Conservation (phyloP, 2,888 invertebrate species). For the Conchocele bisecta region DNA sequence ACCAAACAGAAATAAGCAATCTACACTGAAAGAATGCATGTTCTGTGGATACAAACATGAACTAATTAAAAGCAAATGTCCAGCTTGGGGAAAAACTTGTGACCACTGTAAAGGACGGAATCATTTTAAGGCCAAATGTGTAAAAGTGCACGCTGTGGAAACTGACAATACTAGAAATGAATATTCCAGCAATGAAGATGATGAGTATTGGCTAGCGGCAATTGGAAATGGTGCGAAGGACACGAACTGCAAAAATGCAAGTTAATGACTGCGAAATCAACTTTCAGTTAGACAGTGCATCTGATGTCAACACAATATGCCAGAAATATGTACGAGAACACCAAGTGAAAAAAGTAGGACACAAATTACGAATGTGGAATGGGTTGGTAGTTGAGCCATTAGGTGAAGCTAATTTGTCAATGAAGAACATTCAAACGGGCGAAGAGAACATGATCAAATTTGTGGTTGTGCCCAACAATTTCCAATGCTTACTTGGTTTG, state of each 20-base stretch:
- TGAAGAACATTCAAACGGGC: slow-evolving; percentile 18
- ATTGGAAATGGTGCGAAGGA: not conserved
- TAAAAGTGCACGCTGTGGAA: slow-evolving; percentile 3
- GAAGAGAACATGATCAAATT: not conserved
- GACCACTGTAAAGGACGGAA: slow-evolving; percentile 39
- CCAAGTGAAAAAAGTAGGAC: slow-evolving; percentile 2
- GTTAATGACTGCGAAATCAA: slow-evolving; percentile 22
- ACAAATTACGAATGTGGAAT: slow-evolving; percentile 34
- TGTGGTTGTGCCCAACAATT: not conserved
- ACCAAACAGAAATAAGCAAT: too few relatives aligned
- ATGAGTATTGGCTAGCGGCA: slow-evolving; percentile 4
- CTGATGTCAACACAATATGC: slow-evolving; percentile 28
- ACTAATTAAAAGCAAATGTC: slow-evolving; percentile 37
- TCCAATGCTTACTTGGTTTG: not conserved
- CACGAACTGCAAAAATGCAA: slow-evolving; percentile 5
- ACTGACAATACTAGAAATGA: slow-evolving; percentile 6
- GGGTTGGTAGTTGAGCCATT: slow-evolving; percentile 17
- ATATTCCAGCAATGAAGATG: too few relatives aligned
- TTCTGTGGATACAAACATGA: slow-evolving; percentile 49
- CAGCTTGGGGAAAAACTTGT: slow-evolving; percentile 53
- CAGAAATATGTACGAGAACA: slow-evolving; percentile 7
- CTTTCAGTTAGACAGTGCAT: slow-evolving; percentile 33
- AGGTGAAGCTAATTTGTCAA: slow-evolving; percentile 13
- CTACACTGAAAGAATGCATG: slow-evolving; percentile 24
- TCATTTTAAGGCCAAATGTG: slow-evolving; percentile 40